These are phyloP conservation scores for Proterorhinus semilunaris DNA, from an alignment of 2,113 vertebrate genomes.

Conservation along the genomic window DNA sequence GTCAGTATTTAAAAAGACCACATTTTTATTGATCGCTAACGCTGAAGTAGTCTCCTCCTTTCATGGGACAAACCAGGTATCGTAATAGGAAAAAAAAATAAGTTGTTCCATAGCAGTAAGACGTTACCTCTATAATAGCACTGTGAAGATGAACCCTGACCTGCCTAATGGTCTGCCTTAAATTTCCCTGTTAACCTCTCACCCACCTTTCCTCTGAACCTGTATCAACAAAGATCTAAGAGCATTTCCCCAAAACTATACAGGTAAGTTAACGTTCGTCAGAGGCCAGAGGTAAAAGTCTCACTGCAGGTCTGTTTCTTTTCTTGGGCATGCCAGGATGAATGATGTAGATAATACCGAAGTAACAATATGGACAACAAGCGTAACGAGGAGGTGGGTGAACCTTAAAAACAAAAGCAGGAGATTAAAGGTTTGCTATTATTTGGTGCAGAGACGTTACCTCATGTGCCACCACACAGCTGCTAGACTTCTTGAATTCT, in stretches of 20 bases:
- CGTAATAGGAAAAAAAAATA: too few relatives aligned
- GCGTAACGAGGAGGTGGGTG: neutral
- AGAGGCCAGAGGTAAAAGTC: neutral
- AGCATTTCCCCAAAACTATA: neutral
- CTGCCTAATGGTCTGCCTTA: neutral
- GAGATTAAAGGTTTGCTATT: too few relatives aligned
- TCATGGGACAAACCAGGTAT: too few relatives aligned
- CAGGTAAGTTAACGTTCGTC: neutral
- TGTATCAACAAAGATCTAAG: neutral
- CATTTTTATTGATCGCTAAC: too few relatives aligned
- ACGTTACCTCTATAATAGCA: too few relatives aligned
- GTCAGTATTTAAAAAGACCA: too few relatives aligned
- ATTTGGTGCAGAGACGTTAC: neutral
- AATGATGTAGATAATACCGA: neutral
- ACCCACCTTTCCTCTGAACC: neutral
- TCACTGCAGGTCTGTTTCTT: neutral
- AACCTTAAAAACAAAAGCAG: neutral
- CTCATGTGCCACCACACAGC: conserved; percentile 3
- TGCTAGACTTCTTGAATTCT: neutral
- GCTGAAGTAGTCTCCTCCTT: too few relatives aligned
- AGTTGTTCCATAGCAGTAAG: too few relatives aligned
- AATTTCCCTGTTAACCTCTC: neutral
- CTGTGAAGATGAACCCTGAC: neutral
- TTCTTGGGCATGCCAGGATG: neutral
- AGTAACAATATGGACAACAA: neutral